phyloP scores from a whole-genome alignment of 2,797 vertebrate genomes.

The Sparidentex hasta region DNA sequence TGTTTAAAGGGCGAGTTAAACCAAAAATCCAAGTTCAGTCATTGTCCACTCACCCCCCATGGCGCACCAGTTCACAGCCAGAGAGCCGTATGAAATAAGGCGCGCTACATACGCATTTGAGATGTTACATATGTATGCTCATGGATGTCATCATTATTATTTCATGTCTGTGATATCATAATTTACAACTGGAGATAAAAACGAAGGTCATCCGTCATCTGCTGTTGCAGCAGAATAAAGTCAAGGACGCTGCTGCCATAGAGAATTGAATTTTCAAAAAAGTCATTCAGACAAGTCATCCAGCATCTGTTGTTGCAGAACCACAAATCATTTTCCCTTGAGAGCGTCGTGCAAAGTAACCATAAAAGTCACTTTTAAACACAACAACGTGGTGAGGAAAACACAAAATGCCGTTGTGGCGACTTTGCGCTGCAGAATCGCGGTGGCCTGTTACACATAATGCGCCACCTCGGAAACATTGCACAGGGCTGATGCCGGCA shows the following conservation, averaged over 20 bases:
- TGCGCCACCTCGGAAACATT: slow-evolving; percentile 45
- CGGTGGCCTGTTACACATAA: slow-evolving; percentile 31
- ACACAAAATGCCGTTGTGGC: not conserved
- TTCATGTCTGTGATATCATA: slow-evolving; percentile 45
- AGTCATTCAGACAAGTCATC: slow-evolving; percentile 3
- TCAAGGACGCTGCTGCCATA: slow-evolving; percentile 12
- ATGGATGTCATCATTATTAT: slow-evolving; percentile 57
- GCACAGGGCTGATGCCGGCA: slow-evolving; percentile 50
- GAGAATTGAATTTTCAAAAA: slow-evolving; percentile 28
- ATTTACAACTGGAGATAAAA: slow-evolving; percentile 49
- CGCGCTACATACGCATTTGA: slow-evolving; percentile 3
- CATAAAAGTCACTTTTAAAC: slow-evolving; percentile 1
- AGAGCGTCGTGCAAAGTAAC: slow-evolving; percentile 4
- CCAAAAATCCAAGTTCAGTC: too few relatives aligned
- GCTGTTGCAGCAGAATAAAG: slow-evolving; percentile 43
- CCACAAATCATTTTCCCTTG: slow-evolving; percentile 18
- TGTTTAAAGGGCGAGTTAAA: not conserved
- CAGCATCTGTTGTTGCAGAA: slow-evolving; percentile 20
- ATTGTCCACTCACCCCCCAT: too few relatives aligned
- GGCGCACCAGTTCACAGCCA: not conserved
- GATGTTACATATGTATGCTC: slow-evolving; percentile 41
- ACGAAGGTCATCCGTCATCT: slow-evolving; percentile 51
- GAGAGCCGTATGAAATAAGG: slow-evolving; percentile 10
- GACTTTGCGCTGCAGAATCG: slow-evolving; percentile 9
- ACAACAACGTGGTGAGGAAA: slow-evolving; percentile 12